Evolutionary conservation across 2,113 vertebrate species (phyloP), one percentile per base, ranked within the genome.

Genomic region (Budorcas taxicolor): DNA sequence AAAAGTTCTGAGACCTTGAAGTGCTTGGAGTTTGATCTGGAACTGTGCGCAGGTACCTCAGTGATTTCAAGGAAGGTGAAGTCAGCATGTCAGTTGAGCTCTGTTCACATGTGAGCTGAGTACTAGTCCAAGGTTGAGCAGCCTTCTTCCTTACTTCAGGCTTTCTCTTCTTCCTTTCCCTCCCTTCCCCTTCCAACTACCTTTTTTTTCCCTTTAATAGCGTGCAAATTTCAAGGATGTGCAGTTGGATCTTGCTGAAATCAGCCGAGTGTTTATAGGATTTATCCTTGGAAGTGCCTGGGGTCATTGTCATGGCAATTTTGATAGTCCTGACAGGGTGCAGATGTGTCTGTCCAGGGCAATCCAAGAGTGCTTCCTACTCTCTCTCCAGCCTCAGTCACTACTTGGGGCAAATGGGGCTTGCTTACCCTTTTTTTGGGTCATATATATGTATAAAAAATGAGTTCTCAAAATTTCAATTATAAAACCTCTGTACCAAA

Each of bases 271-370:
- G 60, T 93, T 95, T 97, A 76, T 57, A 47, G 91, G 31, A 29
- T 95, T 97, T 96, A 97, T 97, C 95, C 95, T 93, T 88, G 85
- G 91, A 97, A 97, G 60, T 57, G 21, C 60, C 89, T 93, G 16
- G 78, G 95, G 97, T 98, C 96, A 98, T 94, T 98, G 97, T 95
- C 97, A 96, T 87, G 96, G 97, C 57, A 95, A 91, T 97, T 94
- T 81, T 93, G 88, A 97, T 97, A 97, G 97, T 58, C 45, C 57
- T 71, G 76, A 96, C 10, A 83, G 58, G 10, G 19, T 62, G 15
- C 88, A 94, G 88, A 89, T 97, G 88, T 71, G 94, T 40, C 83
- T 92, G 23, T 92, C 81, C 43, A 57, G 89, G 91, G 93, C 21
- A 74, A 83, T 94, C 82, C 36, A 60, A 84, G 53, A 29, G 45